Conservation (phyloP, 2,888 invertebrate genomes). For the Apodemia duryi region DNA sequence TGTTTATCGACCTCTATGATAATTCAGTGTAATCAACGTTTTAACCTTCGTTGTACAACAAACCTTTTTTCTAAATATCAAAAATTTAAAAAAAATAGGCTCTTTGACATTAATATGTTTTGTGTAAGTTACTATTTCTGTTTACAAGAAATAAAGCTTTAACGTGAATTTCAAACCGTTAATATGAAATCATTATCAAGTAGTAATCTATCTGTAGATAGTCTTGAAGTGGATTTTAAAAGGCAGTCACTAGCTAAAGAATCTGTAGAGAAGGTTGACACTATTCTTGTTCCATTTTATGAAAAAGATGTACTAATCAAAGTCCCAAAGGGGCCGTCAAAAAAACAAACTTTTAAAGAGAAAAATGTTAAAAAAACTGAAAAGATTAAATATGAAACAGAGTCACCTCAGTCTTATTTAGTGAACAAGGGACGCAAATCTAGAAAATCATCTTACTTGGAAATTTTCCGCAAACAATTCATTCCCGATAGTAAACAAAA, state of each 20-base stretch:
- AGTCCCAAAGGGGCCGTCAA: constrained; percentile 52
- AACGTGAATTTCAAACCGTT: constrained; percentile 40
- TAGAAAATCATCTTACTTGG: constrained; percentile 52
- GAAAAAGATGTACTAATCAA: constrained; percentile 69
- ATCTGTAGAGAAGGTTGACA: constrained; percentile 54
- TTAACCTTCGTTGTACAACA: neutral
- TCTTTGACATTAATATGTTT: constrained; percentile 9
- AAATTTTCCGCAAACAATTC: constrained; percentile 64
- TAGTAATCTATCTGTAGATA: constrained; percentile 61
- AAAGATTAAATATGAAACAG: constrained; percentile 37
- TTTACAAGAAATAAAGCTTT: constrained; percentile 10
- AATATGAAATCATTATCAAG: constrained; percentile 49
- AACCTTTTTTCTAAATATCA: neutral
- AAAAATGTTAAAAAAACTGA: constrained; percentile 34
- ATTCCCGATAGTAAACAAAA: constrained; percentile 30
- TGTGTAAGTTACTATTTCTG: neutral
- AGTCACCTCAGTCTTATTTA: constrained; percentile 47
- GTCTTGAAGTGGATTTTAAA: constrained; percentile 52
- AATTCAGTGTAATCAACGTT: too few species aligned
- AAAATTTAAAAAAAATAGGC: neutral
- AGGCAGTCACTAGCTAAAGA: constrained; percentile 39
- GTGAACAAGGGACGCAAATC: constrained; percentile 51
- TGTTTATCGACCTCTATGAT: too few species aligned
- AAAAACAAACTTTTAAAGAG: constrained; percentile 36
- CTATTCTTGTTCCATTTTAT: constrained; percentile 69